Evolutionary conservation across 1,140 invertebrate species (phyloP).

Genomic region (Drosophila obscura): DNA sequence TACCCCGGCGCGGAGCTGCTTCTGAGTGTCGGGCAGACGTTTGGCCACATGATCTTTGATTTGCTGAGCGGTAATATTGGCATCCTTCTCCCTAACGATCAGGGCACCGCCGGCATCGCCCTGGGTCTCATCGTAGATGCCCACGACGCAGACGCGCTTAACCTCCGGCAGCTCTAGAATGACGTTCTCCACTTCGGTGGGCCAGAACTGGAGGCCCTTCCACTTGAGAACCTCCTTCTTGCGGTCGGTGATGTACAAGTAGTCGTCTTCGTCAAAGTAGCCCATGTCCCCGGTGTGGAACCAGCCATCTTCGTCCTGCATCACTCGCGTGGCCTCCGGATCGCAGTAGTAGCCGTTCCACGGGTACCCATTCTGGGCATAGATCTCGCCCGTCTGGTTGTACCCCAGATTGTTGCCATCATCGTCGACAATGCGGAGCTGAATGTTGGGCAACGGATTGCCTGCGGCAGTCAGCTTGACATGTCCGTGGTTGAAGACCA

Average conservation of each 20-base stretch:
- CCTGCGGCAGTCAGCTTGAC: conserved; percentile 45
- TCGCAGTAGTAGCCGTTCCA: conserved; percentile 84
- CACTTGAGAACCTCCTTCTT: conserved; percentile 92
- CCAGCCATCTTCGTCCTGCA: conserved; percentile 87
- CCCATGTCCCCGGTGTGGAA: conserved; percentile 90
- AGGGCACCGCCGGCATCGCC: conserved; percentile 61
- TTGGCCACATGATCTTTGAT: conserved; percentile 58
- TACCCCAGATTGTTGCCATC: conserved; percentile 56
- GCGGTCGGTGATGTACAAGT: conserved; percentile 88
- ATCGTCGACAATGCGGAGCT: conserved; percentile 76
- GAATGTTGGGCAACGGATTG: conserved; percentile 25
- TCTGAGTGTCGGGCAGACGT: conserved; percentile 79
- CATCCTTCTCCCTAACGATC: conserved; percentile 35
- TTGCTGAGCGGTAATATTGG: conserved; percentile 45
- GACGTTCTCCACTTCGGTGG: conserved; percentile 64
- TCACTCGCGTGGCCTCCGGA: conserved; percentile 85
- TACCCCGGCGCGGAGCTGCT: conserved; percentile 86
- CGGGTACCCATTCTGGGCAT: conserved; percentile 58
- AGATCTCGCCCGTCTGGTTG: conserved; percentile 82
- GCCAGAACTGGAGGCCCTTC: conserved; percentile 76
- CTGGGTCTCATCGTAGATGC: conserved; percentile 47
- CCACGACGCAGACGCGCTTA: conserved; percentile 64
- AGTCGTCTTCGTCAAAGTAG: conserved; percentile 87
- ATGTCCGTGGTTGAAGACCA: conserved; percentile 32
- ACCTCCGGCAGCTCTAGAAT: conserved; percentile 55